Base-by-base conservation (phyloP, 2,888 invertebrate species). In the Chorisops tibialis region DNA sequence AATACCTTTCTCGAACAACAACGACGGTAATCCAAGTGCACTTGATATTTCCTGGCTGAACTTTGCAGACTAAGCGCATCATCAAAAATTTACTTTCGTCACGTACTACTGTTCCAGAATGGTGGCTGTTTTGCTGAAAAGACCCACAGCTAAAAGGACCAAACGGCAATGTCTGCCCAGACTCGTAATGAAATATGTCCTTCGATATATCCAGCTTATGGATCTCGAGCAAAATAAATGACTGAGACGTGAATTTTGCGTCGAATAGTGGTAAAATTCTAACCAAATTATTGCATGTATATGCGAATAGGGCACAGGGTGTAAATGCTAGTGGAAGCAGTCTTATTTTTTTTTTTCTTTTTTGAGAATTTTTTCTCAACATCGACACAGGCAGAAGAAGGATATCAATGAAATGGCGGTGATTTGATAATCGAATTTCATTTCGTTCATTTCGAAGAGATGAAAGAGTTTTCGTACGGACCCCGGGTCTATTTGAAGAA, bases 61-160 rank as follows among this genome's bases (percentile, higher is more conserved):
- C 47, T 56, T 61, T 48, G 45, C 61, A 49, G 51, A 48, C 45
- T 50, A 61, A 56, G 56, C 51, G 60, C 54, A 60, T 60, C 60
- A 54, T 56, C 47, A 56, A 58, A 56, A 63, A 54, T 63, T 62
- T 58, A 63, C 63, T 63, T 60, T 63, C 61, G 54, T 60, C 63
- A 63, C 63, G 63, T 63, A 61, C 59, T 56, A 45, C 43, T 43
- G 5, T 7, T 9, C 12, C 30, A 43, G 21, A 21, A 11, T 30
- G 22, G 24, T 18, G 19, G 12, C 4, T 5, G 21, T 19, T 16
- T 4, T 4, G 19, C 14, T 22, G 18, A 12, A 45, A 18, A 19
- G 19, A 12, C 4, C 18, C 11, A 45, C 19, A 6, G n/a, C 37
- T 37, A 37, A 37, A 37, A 37, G 37, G n/a, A n/a, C n/a, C n/a